These are phyloP conservation scores for Mormyrus iriodes DNA, from an alignment of 2,113 vertebrate genomes.

Conservation along the genomic window DNA sequence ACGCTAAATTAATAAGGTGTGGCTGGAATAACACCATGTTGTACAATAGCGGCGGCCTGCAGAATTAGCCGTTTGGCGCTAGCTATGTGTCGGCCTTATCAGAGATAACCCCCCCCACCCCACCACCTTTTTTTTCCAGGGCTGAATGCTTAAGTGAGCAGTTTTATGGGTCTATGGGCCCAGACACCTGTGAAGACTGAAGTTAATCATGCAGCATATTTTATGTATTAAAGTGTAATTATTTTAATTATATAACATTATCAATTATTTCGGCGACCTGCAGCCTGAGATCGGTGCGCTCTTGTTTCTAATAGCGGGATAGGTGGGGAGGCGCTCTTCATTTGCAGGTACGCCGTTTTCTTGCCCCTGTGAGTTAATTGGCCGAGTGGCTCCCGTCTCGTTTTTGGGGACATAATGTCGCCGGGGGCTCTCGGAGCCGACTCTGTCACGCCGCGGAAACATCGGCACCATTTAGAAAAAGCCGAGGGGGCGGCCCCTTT, in stretches of 20 bases:
- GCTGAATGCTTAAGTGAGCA: constrained; percentile 29
- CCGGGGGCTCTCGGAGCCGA: constrained; percentile 55
- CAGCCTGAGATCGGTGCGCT: constrained; percentile 43
- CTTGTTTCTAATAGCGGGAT: constrained; percentile 44
- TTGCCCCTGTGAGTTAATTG: constrained; percentile 47
- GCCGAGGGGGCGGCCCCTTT: constrained; percentile 45
- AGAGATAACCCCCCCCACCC: not conserved
- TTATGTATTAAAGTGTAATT: constrained; percentile 19
- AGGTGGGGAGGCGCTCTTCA: constrained; percentile 47
- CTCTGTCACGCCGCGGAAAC: constrained; percentile 58
- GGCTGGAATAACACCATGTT: not conserved
- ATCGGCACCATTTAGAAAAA: constrained; percentile 63
- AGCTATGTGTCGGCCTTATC: not conserved
- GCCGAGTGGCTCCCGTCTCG: constrained; percentile 53
- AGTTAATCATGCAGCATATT: constrained; percentile 42
- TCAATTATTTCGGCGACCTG: constrained; percentile 39
- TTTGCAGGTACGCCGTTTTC: constrained; percentile 46
- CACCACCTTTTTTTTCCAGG: not conserved
- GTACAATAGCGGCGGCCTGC: not conserved
- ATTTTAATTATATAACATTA: constrained; percentile 18
- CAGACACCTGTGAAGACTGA: constrained; percentile 32
- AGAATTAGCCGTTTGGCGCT: not conserved
- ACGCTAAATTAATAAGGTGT: constrained; percentile 20
- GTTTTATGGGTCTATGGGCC: constrained; percentile 18
- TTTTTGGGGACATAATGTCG: constrained; percentile 60